phyloP scores from a whole-genome alignment of 2,888 invertebrate species.

The Drosophila yooni region DNA sequence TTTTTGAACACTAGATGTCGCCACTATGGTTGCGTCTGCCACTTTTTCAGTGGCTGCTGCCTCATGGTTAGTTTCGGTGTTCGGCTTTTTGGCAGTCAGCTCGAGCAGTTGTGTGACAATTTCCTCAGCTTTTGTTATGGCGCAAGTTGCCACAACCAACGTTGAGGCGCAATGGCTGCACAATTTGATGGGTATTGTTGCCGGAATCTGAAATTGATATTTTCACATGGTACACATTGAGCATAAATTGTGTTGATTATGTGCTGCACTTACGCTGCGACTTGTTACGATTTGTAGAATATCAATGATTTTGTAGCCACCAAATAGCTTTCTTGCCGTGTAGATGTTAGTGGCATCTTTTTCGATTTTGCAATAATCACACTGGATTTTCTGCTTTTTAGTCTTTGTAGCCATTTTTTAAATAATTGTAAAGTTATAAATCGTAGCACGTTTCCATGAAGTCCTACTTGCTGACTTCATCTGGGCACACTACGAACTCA shows the following conservation, averaged over 20 bases:
- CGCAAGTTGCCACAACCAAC: slow-evolving; percentile 26
- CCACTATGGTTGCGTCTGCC: not conserved
- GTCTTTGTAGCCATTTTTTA: slow-evolving; percentile 26
- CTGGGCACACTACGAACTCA: slow-evolving; percentile 8
- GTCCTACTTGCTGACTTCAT: not conserved
- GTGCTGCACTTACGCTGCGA: slow-evolving; percentile 50
- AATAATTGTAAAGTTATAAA: not conserved
- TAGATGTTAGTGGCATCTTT: slow-evolving; percentile 38
- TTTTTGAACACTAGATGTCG: not conserved
- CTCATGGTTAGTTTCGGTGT: not conserved
- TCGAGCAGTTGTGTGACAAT: slow-evolving; percentile 19
- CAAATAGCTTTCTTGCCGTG: slow-evolving; percentile 41
- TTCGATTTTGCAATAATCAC: slow-evolving; percentile 43
- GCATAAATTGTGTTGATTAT: not conserved
- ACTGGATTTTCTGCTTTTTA: slow-evolving; percentile 22
- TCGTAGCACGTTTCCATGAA: slow-evolving; percentile 24
- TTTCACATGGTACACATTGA: not conserved
- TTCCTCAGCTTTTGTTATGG: slow-evolving; percentile 19
- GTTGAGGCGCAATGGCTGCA: slow-evolving; percentile 47
- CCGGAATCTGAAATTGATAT: slow-evolving; percentile 32
- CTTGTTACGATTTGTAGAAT: slow-evolving; percentile 40
- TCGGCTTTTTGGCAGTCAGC: not conserved
- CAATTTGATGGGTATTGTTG: slow-evolving; percentile 39
- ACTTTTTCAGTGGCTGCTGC: not conserved
- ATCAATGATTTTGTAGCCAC: slow-evolving; percentile 50